phyloP scores from a whole-genome alignment of 2,113 vertebrate species.

The Poicephalus gulielmi region DNA sequence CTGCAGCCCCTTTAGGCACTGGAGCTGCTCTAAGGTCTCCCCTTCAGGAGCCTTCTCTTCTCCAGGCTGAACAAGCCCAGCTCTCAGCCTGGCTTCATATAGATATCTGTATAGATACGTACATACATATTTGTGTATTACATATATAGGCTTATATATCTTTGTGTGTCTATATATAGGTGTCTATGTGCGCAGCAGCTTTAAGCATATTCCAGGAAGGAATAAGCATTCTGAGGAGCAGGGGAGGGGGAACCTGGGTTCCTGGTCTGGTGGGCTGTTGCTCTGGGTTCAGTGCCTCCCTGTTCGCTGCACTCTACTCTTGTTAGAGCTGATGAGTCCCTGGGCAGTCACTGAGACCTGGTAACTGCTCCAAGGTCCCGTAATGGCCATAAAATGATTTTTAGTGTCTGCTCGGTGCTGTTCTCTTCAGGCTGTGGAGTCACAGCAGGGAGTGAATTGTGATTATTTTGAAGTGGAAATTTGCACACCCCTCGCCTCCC shows the following conservation, averaged over 20 bases:
- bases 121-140: accelerated
- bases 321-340: constrained; percentile 63
- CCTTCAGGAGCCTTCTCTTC: background rate
- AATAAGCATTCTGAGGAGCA: background rate
- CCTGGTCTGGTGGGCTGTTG: background rate
- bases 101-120: accelerated
- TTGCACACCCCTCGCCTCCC: background rate
- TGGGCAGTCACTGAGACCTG: constrained; percentile 39
- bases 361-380: constrained; percentile 53
- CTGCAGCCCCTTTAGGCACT: background rate
- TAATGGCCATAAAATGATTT: constrained; percentile 65
- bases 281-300: background rate
- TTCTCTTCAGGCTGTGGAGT: background rate
- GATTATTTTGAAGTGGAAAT: background rate
- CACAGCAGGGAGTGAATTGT: background rate
- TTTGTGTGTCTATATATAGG: accelerated
- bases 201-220: background rate
- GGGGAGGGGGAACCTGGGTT: background rate
- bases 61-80: background rate
- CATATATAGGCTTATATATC: accelerated
- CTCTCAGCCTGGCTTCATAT: background rate
- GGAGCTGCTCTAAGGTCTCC: background rate
- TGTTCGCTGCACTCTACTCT: constrained; percentile 10
- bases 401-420: constrained; percentile 35
- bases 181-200: background rate